Percentiles rank a stretch among this genome's conserved stretches.
These are phyloP conservation scores for Myrmophylax atrothorax DNA, from an alignment of 2,113 vertebrate genomes.

Conservation along the genomic window DNA sequence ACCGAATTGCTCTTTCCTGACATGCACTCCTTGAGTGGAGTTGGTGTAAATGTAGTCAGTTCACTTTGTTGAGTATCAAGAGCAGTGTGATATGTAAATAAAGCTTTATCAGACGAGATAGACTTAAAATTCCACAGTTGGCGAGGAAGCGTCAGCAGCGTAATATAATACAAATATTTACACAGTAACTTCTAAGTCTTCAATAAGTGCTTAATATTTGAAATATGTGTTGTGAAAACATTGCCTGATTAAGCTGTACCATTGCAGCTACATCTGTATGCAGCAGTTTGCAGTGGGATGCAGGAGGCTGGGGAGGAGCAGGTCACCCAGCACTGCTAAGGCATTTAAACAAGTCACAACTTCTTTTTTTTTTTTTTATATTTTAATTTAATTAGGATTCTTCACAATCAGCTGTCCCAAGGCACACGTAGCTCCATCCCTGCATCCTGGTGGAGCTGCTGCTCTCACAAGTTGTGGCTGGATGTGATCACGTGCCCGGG, in stretches of 20 bases:
- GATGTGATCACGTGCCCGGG: not conserved
- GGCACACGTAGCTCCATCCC: not conserved
- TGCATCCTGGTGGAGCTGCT: accelerated
- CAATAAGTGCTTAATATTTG: constrained; percentile 68
- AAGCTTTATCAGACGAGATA: constrained; percentile 59
- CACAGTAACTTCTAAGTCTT: constrained; percentile 65
- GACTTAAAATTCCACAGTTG: constrained; percentile 68
- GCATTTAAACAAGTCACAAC: not conserved
- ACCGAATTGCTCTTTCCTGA: constrained; percentile 39
- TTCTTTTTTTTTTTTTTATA: not conserved
- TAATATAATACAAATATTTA: constrained; percentile 69
- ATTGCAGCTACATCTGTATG: constrained; percentile 53
- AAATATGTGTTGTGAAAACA: constrained; percentile 71
- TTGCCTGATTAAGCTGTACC: constrained; percentile 41
- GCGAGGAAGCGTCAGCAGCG: constrained; percentile 28
- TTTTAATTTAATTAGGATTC: not conserved
- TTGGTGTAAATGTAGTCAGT: constrained; percentile 62
- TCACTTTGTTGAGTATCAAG: constrained; percentile 56
- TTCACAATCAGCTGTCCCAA: not conserved
- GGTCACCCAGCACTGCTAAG: not conserved
- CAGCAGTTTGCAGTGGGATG: not conserved
- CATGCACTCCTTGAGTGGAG: constrained; percentile 12
- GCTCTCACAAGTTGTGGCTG: not conserved
- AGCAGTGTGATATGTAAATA: constrained; percentile 70
- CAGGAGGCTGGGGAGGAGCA: not conserved